Conservation (phyloP, 1,140 invertebrate genomes). For the Tribolium madens region DNA sequence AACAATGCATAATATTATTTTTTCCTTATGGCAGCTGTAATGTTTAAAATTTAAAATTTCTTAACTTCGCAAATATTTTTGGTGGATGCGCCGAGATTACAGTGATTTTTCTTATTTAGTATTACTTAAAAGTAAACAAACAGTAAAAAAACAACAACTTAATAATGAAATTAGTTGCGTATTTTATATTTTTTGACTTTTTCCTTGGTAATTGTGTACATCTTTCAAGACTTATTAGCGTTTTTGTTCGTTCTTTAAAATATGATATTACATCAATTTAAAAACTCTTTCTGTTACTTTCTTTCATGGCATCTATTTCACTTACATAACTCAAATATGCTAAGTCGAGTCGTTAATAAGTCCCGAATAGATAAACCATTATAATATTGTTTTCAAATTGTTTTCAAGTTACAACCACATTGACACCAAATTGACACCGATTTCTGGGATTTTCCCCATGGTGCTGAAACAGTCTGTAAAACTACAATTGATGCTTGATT, state of each 20-base stretch:
- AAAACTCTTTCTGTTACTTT: background rate
- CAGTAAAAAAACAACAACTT: too few species aligned
- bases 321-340: background rate
- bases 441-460: conserved; percentile 84
- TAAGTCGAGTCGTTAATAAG: background rate
- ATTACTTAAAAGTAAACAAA: too few species aligned
- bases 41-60: too few species aligned
- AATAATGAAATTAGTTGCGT: too few species aligned
- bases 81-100: too few species aligned
- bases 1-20: too few species aligned
- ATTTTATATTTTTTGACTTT: too few species aligned
- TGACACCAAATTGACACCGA: conserved; percentile 92
- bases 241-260: background rate
- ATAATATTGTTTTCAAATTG: background rate
- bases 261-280: background rate
- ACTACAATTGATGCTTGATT: conserved; percentile 1
- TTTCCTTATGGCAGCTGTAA: too few species aligned
- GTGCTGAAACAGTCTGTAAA: conserved; percentile 52
- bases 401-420: background rate
- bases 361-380: background rate
- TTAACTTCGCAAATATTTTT: too few species aligned
- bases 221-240: too few species aligned
- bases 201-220: too few species aligned
- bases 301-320: background rate
- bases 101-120: too few species aligned